A percentile compares a stretch with the other conserved stretches of the same genome.
These are phyloP conservation scores for Girardinus metallicus DNA, from an alignment of 2,797 vertebrate genomes.

Conservation along the genomic window DNA sequence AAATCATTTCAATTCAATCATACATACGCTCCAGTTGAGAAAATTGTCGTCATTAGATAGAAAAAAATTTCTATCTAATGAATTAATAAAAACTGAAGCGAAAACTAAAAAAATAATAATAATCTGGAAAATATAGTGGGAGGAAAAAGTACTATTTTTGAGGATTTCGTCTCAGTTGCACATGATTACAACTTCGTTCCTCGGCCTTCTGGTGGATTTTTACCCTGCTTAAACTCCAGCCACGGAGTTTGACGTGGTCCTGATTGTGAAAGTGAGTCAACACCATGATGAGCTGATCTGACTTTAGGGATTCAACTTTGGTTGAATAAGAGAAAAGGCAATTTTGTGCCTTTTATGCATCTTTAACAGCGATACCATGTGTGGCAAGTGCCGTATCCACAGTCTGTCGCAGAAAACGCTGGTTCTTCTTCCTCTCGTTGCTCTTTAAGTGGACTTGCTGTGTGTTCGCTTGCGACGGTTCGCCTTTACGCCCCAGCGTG, in stretches of 20 bases:
- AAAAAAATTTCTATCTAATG: no score
- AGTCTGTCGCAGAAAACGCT: background rate
- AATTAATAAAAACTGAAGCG: background rate
- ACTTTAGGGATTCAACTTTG: no score
- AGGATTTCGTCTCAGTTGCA: no score
- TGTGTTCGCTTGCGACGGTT: background rate
- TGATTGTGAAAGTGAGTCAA: no score
- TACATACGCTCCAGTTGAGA: no score
- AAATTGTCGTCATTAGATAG: no score
- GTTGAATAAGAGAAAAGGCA: background rate
- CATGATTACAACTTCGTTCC: no score
- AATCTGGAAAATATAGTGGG: background rate
- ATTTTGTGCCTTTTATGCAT: background rate
- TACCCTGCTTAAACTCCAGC: no score
- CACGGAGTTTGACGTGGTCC: no score
- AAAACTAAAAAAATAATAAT: background rate
- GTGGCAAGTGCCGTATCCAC: background rate
- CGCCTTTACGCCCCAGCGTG: background rate
- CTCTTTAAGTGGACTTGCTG: background rate
- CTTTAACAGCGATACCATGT: background rate
- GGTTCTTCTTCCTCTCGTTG: background rate
- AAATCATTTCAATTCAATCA: no score
- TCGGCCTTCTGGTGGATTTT: no score
- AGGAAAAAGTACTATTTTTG: background rate
- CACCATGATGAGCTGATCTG: no score